phyloP scores from a whole-genome alignment of 30 jellyfish, hydroid and myxozoan species.

The Cassiopea andromeda region DNA sequence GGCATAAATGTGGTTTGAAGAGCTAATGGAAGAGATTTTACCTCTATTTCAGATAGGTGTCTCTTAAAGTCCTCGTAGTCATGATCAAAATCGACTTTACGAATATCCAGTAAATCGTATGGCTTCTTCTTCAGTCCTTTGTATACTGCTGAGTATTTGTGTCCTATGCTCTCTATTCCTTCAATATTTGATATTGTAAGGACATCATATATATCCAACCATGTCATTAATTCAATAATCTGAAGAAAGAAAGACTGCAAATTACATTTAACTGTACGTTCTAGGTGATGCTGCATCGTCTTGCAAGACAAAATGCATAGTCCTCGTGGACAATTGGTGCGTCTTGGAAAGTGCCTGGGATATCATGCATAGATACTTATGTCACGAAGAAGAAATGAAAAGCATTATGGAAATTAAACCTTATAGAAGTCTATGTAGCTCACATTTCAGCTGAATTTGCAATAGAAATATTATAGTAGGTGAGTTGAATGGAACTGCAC shows the following conservation, averaged over 20 bases:
- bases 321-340: too few relatives aligned
- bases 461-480: too few relatives aligned
- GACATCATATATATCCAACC: constrained; percentile 73
- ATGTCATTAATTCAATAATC: constrained; percentile 83
- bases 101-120: constrained; percentile 86
- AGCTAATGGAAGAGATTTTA: neutral
- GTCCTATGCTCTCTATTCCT: constrained; percentile 89
- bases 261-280: neutral
- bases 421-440: too few relatives aligned
- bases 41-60: constrained; percentile 91
- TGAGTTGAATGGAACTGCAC: too few relatives aligned
- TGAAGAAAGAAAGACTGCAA: neutral
- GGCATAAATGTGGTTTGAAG: too few relatives aligned
- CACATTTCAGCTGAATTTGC: too few relatives aligned
- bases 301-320: neutral
- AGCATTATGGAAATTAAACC: too few relatives aligned
- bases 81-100: constrained; percentile 92
- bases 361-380: too few relatives aligned
- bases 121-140: constrained; percentile 92
- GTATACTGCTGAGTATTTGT: constrained; percentile 76
- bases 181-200: constrained; percentile 88
- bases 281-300: neutral
- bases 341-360: too few relatives aligned
- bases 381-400: too few relatives aligned
- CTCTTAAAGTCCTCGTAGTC: constrained; percentile 87